Evolutionary conservation across 2,797 vertebrate genomes (phyloP), one percentile per base, ranked within the genome.

Genomic region (Amblyraja radiata): DNA sequence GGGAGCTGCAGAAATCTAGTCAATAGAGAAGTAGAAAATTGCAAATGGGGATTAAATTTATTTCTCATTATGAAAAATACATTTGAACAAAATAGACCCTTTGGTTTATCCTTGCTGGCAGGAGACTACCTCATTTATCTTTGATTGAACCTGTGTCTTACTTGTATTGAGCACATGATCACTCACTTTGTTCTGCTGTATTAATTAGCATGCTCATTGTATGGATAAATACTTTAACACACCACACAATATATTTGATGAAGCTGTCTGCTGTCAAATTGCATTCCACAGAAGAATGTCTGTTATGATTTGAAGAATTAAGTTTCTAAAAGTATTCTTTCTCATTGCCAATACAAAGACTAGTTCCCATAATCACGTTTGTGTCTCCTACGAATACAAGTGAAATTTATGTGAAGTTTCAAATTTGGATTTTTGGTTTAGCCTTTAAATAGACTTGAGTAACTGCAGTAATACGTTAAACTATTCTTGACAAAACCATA

Each of bases 131-230:
- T 36, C 2, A 36, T 68, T 88, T 68, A 68, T 21, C 84, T 36
- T 88, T 65, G 61, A 88, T n/a, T 68, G 84, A 68, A 63, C 84
- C 28, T 28, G 25, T 61, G 46, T 68, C 84, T 21, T 18, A 65
- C 21, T 68, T 65, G n/a, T 88, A 88, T n/a, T 21, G 25, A 65
- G 36, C n/a, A 36, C 6, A 21, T 61, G n/a, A 88, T 88, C n/a
- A 63, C n/a, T 68, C 61, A 68, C 6, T 88, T 61, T 65, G 32
- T 65, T 88, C 7, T 88, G 83, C 84, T 32, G 61, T 10, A 88
- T 88, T 88, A 63, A 86, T 86, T 86, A 63, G 58, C 58, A 63
- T 61, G 54, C 25, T 76, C 83, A 86, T 86, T 28, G 58, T n/a
- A 63, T 83, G 23, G 81, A 58, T 83, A 13, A 83, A 54, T 61